These are phyloP conservation scores for Plumapathes pennacea DNA, from an alignment of 92 coral and sea anemone species.

Conservation along the genomic window DNA sequence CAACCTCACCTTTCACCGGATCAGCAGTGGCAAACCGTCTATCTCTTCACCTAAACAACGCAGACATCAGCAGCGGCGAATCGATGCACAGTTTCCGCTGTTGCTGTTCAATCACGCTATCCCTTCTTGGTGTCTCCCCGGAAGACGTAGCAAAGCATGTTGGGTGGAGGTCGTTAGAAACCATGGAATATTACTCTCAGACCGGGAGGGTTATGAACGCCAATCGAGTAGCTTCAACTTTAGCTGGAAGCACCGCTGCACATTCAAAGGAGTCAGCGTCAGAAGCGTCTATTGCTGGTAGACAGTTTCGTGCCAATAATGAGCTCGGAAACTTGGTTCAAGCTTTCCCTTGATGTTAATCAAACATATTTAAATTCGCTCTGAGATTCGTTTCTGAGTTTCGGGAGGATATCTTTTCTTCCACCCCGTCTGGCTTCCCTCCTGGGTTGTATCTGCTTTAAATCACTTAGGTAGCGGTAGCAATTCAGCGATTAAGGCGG, in stretches of 20 bases:
- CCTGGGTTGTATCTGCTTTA: no score
- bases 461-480: no score
- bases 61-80: constrained; percentile 41
- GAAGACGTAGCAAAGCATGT: constrained; percentile 38
- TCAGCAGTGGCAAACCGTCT: constrained; percentile 42
- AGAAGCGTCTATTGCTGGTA: neutral
- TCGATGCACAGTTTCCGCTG: constrained; percentile 44
- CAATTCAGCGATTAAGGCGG: no score
- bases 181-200: constrained; percentile 21
- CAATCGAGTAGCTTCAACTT: constrained; percentile 11
- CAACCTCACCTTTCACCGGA: constrained; percentile 34
- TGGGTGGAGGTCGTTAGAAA: constrained; percentile 30
- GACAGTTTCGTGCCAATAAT: neutral
- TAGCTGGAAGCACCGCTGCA: constrained; percentile 20
- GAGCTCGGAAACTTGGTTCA: neutral
- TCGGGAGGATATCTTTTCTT: no score
- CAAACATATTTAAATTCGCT: no score
- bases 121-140: constrained; percentile 27
- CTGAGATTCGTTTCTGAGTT: no score
- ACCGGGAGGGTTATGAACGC: constrained; percentile 19
- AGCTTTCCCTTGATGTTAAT: constrained; percentile 3
- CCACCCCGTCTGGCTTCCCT: no score
- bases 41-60: constrained; percentile 12
- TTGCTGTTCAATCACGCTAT: constrained; percentile 49
- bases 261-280: neutral